Evolutionary conservation across 2,797 vertebrate species (phyloP).

Genomic region (Todus mexicanus): DNA sequence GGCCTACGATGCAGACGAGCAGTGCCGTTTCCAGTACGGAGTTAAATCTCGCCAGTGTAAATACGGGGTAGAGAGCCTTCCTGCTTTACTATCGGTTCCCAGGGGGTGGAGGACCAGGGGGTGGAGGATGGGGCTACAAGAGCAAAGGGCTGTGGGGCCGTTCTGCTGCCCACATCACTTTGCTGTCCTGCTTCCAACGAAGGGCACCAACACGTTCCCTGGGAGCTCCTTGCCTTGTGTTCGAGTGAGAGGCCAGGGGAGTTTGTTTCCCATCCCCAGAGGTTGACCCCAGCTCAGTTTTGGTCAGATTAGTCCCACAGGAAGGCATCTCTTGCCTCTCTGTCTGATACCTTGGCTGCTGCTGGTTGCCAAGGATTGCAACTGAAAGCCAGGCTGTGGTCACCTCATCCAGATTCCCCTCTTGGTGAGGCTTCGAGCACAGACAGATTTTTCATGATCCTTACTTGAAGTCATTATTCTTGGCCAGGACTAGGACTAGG

Average conservation of each 20-base stretch:
- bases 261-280: accelerated
- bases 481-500: no score
- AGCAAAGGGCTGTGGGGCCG: not conserved
- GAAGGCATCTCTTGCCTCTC: not conserved
- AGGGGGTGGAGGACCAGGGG: slow-evolving; percentile 23
- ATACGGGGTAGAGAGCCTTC: slow-evolving; percentile 95
- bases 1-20: slow-evolving; percentile 94
- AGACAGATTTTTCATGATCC: not conserved
- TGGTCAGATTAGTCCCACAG: not conserved
- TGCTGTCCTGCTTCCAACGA: not conserved
- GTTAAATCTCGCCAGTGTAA: slow-evolving; percentile 99
- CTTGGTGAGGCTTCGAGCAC: not conserved
- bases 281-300: not conserved
- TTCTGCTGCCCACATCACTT: not conserved
- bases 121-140: not conserved
- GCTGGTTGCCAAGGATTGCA: not conserved
- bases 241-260: not conserved
- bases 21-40: slow-evolving; percentile 97
- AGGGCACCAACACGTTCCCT: not conserved
- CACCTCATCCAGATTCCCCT: not conserved
- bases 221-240: not conserved
- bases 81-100: slow-evolving; percentile 78
- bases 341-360: not conserved
- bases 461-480: not conserved
- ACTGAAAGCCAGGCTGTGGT: not conserved